These are phyloP conservation scores for Andrena haemorrhoa DNA, from an alignment of 2,888 invertebrate species.

Conservation along the genomic window DNA sequence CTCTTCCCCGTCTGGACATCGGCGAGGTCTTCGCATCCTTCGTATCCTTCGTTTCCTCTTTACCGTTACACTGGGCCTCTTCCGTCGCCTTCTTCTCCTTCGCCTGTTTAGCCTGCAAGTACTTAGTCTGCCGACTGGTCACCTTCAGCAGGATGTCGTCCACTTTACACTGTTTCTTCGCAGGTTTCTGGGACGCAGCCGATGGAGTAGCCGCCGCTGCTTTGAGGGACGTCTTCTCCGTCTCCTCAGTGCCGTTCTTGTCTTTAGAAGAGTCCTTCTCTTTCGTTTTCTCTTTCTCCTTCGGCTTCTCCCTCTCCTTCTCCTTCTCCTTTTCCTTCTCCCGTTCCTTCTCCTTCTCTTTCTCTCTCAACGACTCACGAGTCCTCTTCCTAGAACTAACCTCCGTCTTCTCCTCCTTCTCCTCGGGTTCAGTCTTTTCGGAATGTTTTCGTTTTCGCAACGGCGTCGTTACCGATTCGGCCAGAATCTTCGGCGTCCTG, in stretches of 20 bases:
- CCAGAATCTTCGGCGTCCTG: constrained; percentile 72
- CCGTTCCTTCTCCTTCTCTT: constrained; percentile 33
- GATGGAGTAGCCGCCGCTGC: constrained; percentile 53
- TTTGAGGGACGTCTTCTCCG: constrained; percentile 66
- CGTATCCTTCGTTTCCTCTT: constrained; percentile 76
- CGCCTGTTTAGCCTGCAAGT: constrained; percentile 77
- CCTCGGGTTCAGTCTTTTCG: constrained; percentile 81
- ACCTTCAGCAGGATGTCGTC: constrained; percentile 83
- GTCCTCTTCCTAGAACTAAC: constrained; percentile 40
- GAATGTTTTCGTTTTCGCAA: constrained; percentile 84
- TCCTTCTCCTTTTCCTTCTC: constrained; percentile 77
- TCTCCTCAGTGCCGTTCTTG: constrained; percentile 39
- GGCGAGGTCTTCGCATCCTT: constrained; percentile 68
- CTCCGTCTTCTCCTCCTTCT: constrained; percentile 71
- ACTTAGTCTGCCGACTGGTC: constrained; percentile 80
- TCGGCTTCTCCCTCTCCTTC: constrained; percentile 69
- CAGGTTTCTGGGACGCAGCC: constrained; percentile 64
- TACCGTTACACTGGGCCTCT: constrained; percentile 75
- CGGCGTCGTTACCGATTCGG: constrained; percentile 59
- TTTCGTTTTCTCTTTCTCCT: constrained; percentile 62
- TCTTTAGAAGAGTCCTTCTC: constrained; percentile 61
- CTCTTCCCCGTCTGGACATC: constrained; percentile 75
- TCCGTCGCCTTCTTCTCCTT: constrained; percentile 78
- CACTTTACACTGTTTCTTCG: constrained; percentile 81
- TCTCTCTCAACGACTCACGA: constrained; percentile 44